These are phyloP conservation scores for Homarus gammarus DNA, from an alignment of 2,888 invertebrate species.

Conservation along the genomic window DNA sequence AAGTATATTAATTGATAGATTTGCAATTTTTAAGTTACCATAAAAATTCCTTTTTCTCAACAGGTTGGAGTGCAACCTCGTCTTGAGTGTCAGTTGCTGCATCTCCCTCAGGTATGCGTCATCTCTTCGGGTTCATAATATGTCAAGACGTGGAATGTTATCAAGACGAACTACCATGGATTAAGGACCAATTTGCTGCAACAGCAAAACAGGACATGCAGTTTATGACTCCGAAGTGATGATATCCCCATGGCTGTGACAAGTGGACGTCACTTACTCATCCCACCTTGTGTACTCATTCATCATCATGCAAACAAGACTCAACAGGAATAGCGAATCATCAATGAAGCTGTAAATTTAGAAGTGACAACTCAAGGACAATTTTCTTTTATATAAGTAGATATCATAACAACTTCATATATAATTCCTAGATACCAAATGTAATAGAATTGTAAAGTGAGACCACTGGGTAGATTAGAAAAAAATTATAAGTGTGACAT, in stretches of 20 bases:
- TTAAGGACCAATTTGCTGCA: constrained; percentile 33
- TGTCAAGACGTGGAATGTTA: constrained; percentile 7
- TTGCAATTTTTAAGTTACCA: background rate
- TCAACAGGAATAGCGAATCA: constrained; percentile 28
- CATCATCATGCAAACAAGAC: constrained; percentile 26
- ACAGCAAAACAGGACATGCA: constrained; percentile 20
- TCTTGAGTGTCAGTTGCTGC: constrained; percentile 67
- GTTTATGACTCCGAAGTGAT: constrained; percentile 60
- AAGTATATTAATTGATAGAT: background rate
- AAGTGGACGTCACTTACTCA: constrained; percentile 69
- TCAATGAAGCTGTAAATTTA: constrained; percentile 25
- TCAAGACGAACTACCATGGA: constrained; percentile 27
- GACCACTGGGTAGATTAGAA: constrained; percentile 56
- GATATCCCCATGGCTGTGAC: constrained; percentile 66
- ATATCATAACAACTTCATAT: constrained; percentile 28
- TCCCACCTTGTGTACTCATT: constrained; percentile 62
- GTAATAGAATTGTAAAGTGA: constrained; percentile 48
- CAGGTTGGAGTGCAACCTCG: constrained; percentile 70
- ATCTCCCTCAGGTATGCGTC: constrained; percentile 72
- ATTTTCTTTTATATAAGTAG: constrained; percentile 38
- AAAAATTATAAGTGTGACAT: constrained; percentile 45
- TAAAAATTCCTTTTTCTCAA: background rate
- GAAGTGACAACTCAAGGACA: constrained; percentile 25
- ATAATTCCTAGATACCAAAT: constrained; percentile 57
- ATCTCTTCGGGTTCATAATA: constrained; percentile 49